Evolutionary conservation across 2,888 invertebrate species (phyloP), one percentile per base, ranked within the genome.

Genomic region (Drosophila falleni): DNA sequence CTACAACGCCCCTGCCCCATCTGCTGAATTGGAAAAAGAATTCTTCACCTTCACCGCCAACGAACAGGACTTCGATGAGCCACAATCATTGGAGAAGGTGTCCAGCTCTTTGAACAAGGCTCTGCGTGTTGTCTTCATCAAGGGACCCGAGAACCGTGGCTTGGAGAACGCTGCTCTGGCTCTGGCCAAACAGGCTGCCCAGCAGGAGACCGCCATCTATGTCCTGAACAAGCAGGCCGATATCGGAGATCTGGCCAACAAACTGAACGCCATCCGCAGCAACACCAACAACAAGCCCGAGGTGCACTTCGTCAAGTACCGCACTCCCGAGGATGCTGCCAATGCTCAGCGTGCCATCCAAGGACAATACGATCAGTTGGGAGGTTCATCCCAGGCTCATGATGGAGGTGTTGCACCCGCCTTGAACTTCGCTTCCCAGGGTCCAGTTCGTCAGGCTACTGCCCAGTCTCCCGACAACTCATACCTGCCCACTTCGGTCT

Each of bases 261-360:
- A 82, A 29, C 53, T 90, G 39, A 85, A 90, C 51, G 42, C 69
- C 23, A 58, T 89, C 46, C 81, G 83, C 58, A 74, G 73, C 61
- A 81, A 72, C 65, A 73, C 51, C 55, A 79, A 77, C 59, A 81
- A 83, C 63, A 90, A 89, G 68, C 91, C 91, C 61, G 91, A 91
- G 65, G 91, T 91, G 8, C 90, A 90, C 76, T 91, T 91, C 65
- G 87, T 91, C 67, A 91, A 91, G 77, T 91, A 91, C 74, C 91
- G 90, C 50, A 91, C 90, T 1, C 79, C 85, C 0, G 89, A 90
- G 69, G 91, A 91, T 79, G 91, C 91, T 58, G 74, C 77, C 60
- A 86, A 86, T 16, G 91, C 91, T 5, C 91, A 91, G 60, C 80
- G 80, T 4, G 76, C 87, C 13, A 91, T 91, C 47, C 90, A 91